Conservation (phyloP, 2,113 vertebrate genomes). For the Megalops atlanticus region DNA sequence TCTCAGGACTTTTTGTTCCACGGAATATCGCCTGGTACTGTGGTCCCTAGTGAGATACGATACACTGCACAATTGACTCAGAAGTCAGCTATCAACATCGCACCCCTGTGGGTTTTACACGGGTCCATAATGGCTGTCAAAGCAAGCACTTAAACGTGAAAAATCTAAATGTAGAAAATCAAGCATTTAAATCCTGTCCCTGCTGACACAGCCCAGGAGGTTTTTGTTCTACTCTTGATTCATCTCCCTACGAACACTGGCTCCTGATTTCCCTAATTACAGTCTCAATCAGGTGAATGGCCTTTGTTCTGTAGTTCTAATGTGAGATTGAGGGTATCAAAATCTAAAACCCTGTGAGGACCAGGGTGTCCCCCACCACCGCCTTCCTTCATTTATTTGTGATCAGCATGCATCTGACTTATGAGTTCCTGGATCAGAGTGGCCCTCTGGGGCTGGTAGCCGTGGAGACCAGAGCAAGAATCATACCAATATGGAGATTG, state of each 20-base stretch:
- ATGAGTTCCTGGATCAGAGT: slow-evolving; percentile 32
- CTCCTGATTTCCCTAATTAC: no score
- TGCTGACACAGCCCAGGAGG: neutral
- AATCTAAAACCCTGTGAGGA: no score
- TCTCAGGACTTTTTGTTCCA: neutral
- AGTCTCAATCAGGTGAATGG: no score
- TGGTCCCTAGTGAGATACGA: neutral
- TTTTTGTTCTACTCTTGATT: neutral
- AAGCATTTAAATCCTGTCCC: no score
- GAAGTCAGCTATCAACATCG: neutral
- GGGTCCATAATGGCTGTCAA: no score
- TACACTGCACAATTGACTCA: neutral
- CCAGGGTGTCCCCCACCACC: no score
- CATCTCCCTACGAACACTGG: no score
- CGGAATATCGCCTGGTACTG: neutral
- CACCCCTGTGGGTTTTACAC: neutral
- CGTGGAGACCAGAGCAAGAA: slow-evolving; percentile 46
- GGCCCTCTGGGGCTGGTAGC: slow-evolving; percentile 43
- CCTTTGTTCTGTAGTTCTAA: no score
- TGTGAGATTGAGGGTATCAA: no score
- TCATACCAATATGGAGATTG: slow-evolving; percentile 25
- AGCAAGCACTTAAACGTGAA: no score
- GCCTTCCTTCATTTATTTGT: neutral
- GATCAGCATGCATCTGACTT: neutral
- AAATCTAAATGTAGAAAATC: no score